These are phyloP conservation scores for Harmothoe impar DNA, from an alignment of 2,888 invertebrate genomes.

Conservation along the genomic window DNA sequence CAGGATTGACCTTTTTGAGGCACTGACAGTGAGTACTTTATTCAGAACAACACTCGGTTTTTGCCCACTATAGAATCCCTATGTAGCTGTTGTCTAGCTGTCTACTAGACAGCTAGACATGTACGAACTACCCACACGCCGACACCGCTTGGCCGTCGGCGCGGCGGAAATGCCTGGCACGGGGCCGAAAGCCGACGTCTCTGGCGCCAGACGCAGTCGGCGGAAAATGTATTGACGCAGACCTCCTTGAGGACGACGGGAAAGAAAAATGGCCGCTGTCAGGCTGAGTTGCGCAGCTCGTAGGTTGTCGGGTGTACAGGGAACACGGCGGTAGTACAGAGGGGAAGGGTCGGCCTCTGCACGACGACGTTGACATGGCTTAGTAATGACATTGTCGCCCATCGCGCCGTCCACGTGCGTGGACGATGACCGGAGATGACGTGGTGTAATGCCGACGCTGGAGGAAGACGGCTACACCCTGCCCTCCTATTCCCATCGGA, in stretches of 20 bases:
- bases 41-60: no score
- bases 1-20: no score
- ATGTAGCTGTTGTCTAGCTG: no score
- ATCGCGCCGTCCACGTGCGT: background rate
- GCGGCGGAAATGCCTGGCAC: constrained; percentile 21
- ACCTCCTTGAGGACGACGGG: constrained; percentile 3
- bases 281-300: no score
- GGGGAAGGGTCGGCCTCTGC: background rate
- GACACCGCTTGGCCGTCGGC: background rate
- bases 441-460: background rate
- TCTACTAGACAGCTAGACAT: no score
- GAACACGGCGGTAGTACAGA: background rate
- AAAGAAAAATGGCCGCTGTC: constrained; percentile 29
- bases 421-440: constrained; percentile 4
- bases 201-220: constrained; percentile 14
- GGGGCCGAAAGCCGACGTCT: background rate
- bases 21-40: no score
- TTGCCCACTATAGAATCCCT: no score
- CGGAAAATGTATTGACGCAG: background rate
- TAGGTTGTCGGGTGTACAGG: no score
- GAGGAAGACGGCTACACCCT: background rate
- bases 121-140: no score
- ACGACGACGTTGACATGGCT: background rate
- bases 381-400: constrained; percentile 5
- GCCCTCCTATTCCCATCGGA: background rate